phyloP scores from a whole-genome alignment of 1,140 invertebrate genomes.

The Zaprionus nigranus region DNA sequence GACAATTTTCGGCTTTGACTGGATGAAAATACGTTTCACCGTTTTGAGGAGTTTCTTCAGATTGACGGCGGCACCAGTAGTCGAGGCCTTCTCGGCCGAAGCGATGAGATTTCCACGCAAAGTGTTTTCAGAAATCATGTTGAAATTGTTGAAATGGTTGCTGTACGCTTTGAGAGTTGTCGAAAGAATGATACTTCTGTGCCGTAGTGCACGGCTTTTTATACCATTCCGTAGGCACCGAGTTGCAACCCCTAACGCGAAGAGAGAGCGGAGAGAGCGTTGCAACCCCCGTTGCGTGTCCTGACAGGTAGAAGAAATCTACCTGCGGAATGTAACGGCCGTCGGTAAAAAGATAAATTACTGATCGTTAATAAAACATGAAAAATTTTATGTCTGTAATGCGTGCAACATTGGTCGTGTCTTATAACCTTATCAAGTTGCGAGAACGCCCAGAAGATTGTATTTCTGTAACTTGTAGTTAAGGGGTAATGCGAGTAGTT shows the following conservation, averaged over 20 bases:
- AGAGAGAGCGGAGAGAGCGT: background rate
- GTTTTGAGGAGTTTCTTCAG: constrained; percentile 64
- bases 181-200: constrained; percentile 53
- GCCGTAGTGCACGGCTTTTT: constrained; percentile 35
- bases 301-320: constrained; percentile 19
- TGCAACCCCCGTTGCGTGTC: constrained; percentile 13
- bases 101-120: constrained; percentile 16
- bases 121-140: constrained; percentile 55
- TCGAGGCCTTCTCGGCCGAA: constrained; percentile 44
- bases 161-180: constrained; percentile 46
- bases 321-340: constrained; percentile 12
- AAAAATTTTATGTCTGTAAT: background rate
- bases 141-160: constrained; percentile 28
- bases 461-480: background rate
- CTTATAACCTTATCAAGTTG: background rate
- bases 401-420: constrained; percentile 4
- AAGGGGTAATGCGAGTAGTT: too few species aligned
- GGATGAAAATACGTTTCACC: constrained; percentile 56
- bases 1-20: constrained; percentile 26
- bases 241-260: constrained; percentile 25
- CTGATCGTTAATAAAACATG: constrained; percentile 6
- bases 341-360: background rate
- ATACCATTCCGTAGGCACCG: constrained; percentile 35
- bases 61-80: constrained; percentile 58
- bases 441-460: background rate